phyloP scores from a whole-genome alignment of 2,113 vertebrate species.

The Alexandromys fortis region DNA sequence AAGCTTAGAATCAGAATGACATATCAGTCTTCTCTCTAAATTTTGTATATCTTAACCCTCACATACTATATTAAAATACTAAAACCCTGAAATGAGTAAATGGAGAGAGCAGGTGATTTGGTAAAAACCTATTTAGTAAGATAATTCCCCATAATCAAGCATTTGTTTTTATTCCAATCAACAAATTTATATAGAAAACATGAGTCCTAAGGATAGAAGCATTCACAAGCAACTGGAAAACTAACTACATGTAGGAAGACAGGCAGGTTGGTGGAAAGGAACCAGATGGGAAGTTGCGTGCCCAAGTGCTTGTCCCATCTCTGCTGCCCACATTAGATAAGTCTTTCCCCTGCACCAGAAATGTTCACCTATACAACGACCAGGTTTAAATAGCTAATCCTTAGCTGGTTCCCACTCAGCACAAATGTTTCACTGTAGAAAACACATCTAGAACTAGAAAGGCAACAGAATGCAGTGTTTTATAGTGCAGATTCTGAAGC shows the following conservation, averaged over 20 bases:
- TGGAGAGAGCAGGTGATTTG: not conserved
- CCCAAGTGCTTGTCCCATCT: not conserved
- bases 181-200: not conserved
- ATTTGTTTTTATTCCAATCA: not conserved
- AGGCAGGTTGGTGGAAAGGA: not conserved
- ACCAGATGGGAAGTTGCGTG: not conserved
- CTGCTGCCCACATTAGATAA: not conserved
- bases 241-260: not conserved
- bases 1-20: not conserved
- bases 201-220: not conserved
- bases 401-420: not conserved
- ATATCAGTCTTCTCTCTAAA: not conserved
- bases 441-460: slow-evolving; percentile 12
- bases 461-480: not conserved
- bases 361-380: not conserved
- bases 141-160: not conserved
- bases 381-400: not conserved
- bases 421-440: slow-evolving; percentile 9
- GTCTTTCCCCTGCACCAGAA: not conserved
- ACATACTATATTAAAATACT: slow-evolving; percentile 6
- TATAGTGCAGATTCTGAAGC: slow-evolving; percentile 11
- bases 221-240: not conserved
- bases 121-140: not conserved
- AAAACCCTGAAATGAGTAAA: not conserved
- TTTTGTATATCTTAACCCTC: slow-evolving; percentile 25